Conservation (phyloP, 2,113 vertebrate species). For the Gallinago undulata region DNA sequence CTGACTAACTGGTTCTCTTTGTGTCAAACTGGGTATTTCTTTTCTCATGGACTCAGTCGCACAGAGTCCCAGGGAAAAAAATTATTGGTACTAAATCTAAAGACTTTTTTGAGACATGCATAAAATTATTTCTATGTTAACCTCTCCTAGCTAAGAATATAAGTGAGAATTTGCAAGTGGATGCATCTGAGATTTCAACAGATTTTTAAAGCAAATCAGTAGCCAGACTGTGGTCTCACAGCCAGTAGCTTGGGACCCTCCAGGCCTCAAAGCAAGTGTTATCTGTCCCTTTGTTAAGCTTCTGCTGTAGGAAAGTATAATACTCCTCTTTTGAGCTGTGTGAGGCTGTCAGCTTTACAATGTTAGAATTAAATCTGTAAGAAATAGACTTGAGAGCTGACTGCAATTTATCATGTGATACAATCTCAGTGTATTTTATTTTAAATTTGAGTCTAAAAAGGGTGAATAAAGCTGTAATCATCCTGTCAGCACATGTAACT, state of each 20-base stretch:
- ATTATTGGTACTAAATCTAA: neutral
- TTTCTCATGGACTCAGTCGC: neutral
- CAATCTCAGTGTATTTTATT: conserved; percentile 55
- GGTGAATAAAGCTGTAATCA: conserved; percentile 62
- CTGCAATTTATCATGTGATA: conserved; percentile 56
- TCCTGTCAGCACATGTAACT: conserved; percentile 57
- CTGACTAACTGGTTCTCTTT: neutral
- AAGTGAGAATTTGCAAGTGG: neutral
- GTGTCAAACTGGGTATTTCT: neutral
- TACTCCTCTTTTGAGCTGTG: neutral
- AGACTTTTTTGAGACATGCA: neutral
- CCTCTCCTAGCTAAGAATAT: neutral
- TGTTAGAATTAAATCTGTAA: conserved; percentile 28
- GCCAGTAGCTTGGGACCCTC: neutral
- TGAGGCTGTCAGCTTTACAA: conserved; percentile 28
- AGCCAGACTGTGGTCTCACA: neutral
- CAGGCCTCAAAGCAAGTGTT: neutral
- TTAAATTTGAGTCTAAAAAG: conserved; percentile 51
- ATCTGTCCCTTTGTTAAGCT: neutral
- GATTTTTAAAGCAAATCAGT: neutral
- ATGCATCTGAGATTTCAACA: neutral
- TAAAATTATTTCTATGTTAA: neutral
- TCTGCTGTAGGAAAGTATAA: neutral
- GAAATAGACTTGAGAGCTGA: conserved; percentile 20
- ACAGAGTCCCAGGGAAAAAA: neutral